Evolutionary conservation across 1,140 invertebrate genomes (phyloP), one percentile per base, ranked within the genome.

Genomic region (Dolichoris vasculosae): DNA sequence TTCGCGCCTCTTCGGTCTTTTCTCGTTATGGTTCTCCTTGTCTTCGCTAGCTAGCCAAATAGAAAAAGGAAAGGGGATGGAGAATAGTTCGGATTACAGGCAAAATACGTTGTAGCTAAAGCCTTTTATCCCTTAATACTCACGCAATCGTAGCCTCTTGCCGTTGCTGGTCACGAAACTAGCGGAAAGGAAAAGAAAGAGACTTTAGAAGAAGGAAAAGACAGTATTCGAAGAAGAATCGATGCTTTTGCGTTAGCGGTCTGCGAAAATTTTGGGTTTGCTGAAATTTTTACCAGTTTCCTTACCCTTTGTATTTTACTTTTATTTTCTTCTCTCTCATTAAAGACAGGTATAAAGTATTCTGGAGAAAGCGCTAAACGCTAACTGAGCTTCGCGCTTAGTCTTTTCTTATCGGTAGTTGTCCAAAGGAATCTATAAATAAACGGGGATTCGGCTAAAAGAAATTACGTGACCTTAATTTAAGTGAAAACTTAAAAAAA

Each of bases 51-150:
- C n/a, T 76, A 38, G n/a, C 43, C n/a, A 51, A 78, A 30, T 64
- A 79, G 75, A 84, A 84, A 82, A 78, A 59, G 55, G 78, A 85
- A 83, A 79, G 82, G 64, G 67, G 32, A 76, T 83, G 81, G 87
- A 80, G 71, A 88, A 82, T 69, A 88, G 89, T 88, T 87, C 83
- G 90, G 90, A 92, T 92, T 91, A 92, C 90, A 91, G 89, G 89
- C 90, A 90, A 92, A 92, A 91, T 91, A 90, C 90, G 89, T 89
- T 86, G 88, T 89, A 89, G 89, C 89, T 83, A 88, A 78, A 91
- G 91, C 90, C 88, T 88, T 90, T 91, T 87, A 90, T 91, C 88
- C 90, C 79, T 88, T 90, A 91, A 90, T 87, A 87, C 88, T 81
- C 67, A 81, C 83, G 76, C 75, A 85, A 40, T 32, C 30, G 69